These are phyloP conservation scores for Clarias magur DNA, from an alignment of 2,113 vertebrate genomes.

Conservation along the genomic window DNA sequence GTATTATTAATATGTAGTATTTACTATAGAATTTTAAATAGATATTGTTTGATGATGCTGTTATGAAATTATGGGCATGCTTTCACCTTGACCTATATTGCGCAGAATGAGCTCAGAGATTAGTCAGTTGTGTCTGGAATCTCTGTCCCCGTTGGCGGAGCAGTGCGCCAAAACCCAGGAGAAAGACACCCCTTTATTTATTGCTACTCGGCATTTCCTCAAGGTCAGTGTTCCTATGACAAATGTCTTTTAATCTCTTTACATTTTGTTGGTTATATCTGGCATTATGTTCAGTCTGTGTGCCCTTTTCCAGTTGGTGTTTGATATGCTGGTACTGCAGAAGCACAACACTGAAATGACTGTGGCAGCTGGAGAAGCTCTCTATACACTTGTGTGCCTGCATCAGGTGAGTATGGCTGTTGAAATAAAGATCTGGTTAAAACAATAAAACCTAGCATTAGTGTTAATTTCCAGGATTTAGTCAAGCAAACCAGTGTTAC, in stretches of 20 bases:
- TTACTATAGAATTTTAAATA: neutral
- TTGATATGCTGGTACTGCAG: constrained; percentile 98
- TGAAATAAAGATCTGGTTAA: neutral
- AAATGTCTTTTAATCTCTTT: neutral
- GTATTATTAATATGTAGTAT: neutral
- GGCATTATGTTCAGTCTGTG: neutral
- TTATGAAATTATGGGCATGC: neutral
- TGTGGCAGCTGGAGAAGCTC: constrained; percentile 93
- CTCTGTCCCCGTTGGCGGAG: constrained; percentile 91
- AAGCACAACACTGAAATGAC: constrained; percentile 99
- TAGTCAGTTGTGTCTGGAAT: constrained; percentile 95
- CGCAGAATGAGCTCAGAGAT: constrained; percentile 96
- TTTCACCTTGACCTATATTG: constrained; percentile 60
- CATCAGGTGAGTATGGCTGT: constrained; percentile 78
- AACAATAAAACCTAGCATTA: too few species aligned
- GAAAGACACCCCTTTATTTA: constrained; percentile 90
- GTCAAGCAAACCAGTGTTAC: neutral
- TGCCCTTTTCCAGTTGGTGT: constrained; percentile 83
- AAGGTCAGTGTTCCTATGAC: constrained; percentile 73
- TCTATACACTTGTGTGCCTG: constrained; percentile 96
- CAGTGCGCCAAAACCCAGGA: constrained; percentile 96
- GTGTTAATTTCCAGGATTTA: neutral
- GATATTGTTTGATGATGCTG: neutral
- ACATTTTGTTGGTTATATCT: neutral
- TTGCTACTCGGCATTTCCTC: constrained; percentile 96